These are phyloP conservation scores for Calonectris borealis DNA, from an alignment of 2,113 vertebrate genomes.

Conservation along the genomic window DNA sequence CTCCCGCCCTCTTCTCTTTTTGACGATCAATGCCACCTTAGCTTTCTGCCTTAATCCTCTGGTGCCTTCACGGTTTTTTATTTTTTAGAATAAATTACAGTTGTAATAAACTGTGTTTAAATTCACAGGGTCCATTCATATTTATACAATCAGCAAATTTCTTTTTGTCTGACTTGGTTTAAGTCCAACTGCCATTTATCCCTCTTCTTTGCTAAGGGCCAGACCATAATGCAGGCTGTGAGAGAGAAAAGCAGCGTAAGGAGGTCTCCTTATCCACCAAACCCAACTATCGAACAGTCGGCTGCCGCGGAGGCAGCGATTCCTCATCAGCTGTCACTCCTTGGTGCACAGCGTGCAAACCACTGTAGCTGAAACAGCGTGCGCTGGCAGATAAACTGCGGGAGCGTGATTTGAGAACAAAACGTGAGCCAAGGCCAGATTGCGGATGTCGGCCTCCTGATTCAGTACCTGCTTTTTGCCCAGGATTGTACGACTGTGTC, in stretches of 20 bases:
- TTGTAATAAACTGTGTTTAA: neutral
- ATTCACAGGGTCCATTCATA: neutral
- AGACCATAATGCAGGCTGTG: neutral
- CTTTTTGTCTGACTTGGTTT: neutral
- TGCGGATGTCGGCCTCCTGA: neutral
- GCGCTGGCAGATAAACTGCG: neutral
- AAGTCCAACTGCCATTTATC: neutral
- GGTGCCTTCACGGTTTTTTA: neutral
- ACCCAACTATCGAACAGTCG: rapidly evolving
- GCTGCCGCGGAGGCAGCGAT: rapidly evolving
- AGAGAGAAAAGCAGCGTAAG: neutral
- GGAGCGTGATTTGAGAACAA: neutral
- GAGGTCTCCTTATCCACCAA: neutral
- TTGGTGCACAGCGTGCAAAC: rapidly evolving
- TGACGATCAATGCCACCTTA: neutral
- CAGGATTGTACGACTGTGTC: neutral
- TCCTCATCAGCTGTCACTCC: neutral
- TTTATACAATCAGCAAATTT: neutral
- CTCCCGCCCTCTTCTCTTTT: neutral
- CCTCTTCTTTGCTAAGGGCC: neutral
- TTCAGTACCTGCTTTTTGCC: neutral
- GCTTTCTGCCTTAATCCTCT: neutral
- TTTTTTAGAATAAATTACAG: neutral
- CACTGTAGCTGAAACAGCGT: neutral
- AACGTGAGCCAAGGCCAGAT: neutral